Conservation (phyloP, 2,888 invertebrate species). For the Biston stratarius region DNA sequence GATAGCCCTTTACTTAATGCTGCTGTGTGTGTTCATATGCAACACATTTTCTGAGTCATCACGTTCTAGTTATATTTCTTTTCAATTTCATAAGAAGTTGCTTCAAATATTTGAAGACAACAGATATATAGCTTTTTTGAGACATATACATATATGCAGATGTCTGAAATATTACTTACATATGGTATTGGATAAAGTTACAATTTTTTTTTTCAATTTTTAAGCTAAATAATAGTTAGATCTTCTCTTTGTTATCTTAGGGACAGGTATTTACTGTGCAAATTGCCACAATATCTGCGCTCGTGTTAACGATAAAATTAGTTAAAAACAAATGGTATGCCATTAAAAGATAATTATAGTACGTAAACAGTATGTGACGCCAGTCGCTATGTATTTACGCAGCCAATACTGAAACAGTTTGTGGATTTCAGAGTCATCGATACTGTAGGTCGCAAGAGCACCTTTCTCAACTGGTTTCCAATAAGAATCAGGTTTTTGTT, state of each 20-base stretch:
- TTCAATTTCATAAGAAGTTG: neutral
- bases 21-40: constrained; percentile 1
- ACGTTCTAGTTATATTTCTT: neutral
- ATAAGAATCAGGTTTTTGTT: constrained; percentile 47
- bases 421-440: constrained; percentile 34
- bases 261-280: too few species aligned
- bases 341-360: constrained; percentile 11
- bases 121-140: too few species aligned
- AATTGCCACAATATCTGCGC: neutral
- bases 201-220: too few species aligned
- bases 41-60: constrained; percentile 3
- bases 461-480: constrained; percentile 51
- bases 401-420: constrained; percentile 4
- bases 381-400: constrained; percentile 17
- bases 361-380: constrained; percentile 32
- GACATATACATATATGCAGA: too few species aligned
- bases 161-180: too few species aligned
- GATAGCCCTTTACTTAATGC: constrained; percentile 12
- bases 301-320: constrained; percentile 20
- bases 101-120: neutral
- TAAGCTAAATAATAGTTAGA: too few species aligned
- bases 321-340: constrained; percentile 8
- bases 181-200: too few species aligned
- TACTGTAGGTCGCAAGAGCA: constrained; percentile 27
- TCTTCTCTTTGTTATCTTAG: too few species aligned